Conservation (phyloP, 1,140 invertebrate species). For the Caenorhabditis tropicalis region DNA sequence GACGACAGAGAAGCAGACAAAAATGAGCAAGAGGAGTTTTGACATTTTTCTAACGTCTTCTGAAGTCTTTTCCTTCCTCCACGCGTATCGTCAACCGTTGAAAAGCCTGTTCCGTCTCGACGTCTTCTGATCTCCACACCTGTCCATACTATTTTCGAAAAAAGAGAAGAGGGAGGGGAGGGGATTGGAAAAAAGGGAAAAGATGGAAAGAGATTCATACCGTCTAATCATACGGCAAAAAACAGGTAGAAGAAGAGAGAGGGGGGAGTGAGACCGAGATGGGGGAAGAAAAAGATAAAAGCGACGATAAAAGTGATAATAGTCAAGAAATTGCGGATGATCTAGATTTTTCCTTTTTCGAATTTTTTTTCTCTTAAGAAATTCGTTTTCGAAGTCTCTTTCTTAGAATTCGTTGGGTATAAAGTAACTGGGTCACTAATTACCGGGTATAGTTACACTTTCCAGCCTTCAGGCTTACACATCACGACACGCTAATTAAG, state of each 20-base stretch:
- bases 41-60: not conserved
- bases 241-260: not conserved
- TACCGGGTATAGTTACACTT: too few relatives aligned
- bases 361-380: too few relatives aligned
- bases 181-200: not conserved
- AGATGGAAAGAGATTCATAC: slow-evolving; percentile 1
- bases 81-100: not conserved
- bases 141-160: slow-evolving; percentile 8
- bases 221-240: not conserved
- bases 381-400: too few relatives aligned
- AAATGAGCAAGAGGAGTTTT: not conserved
- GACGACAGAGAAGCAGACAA: not conserved
- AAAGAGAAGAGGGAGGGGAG: not conserved
- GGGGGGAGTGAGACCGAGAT: not conserved
- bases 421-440: too few relatives aligned
- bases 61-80: not conserved
- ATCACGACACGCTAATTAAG: too few relatives aligned
- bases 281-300: not conserved
- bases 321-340: not conserved
- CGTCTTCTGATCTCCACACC: slow-evolving; percentile 4
- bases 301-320: not conserved
- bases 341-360: too few relatives aligned
- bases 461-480: too few relatives aligned
- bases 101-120: not conserved
- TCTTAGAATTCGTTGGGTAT: too few relatives aligned